These are phyloP conservation scores for Platerodrilus igneus DNA, from an alignment of 2,888 invertebrate species.

Conservation along the genomic window DNA sequence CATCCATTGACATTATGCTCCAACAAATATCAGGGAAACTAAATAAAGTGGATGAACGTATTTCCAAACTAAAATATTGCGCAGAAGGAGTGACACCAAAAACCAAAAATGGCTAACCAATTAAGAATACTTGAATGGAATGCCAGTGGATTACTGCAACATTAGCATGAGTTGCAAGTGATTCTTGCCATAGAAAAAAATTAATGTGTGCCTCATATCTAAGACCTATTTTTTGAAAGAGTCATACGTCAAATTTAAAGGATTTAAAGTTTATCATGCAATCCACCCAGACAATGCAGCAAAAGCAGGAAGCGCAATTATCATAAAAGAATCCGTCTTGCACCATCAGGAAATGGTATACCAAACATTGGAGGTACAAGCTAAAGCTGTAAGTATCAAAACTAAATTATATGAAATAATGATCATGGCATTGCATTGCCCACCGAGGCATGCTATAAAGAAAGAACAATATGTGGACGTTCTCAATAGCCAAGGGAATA, in stretches of 20 bases:
- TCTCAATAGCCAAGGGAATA: constrained; percentile 10
- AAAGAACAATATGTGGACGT: constrained; percentile 19
- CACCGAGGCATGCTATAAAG: constrained; percentile 18
- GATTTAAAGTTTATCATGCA: constrained; percentile 23
- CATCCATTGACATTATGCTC: constrained; percentile 9
- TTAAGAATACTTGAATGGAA: constrained; percentile 25
- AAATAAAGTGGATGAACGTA: constrained; percentile 20
- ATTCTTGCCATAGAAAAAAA: constrained; percentile 24
- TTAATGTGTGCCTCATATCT: constrained; percentile 23
- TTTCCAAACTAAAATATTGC: constrained; percentile 17
- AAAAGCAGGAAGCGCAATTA: constrained; percentile 25
- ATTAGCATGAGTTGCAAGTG: constrained; percentile 24
- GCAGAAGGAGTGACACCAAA: constrained; percentile 23
- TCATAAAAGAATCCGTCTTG: constrained; percentile 21
- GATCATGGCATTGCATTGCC: constrained; percentile 17
- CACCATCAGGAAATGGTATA: constrained; percentile 17
- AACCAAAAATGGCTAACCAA: constrained; percentile 15
- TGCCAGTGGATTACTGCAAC: constrained; percentile 26
- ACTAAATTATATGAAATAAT: constrained; percentile 11
- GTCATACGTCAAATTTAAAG: constrained; percentile 23
- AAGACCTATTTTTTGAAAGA: constrained; percentile 28
- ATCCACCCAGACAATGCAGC: constrained; percentile 25
- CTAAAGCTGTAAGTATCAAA: constrained; percentile 14
- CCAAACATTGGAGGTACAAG: constrained; percentile 18
- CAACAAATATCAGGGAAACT: constrained; percentile 17